Percentiles rank a stretch among this genome's conserved stretches.
These are phyloP conservation scores for Dasyurus viverrinus DNA, from an alignment of 2,113 vertebrate genomes.

Conservation along the genomic window DNA sequence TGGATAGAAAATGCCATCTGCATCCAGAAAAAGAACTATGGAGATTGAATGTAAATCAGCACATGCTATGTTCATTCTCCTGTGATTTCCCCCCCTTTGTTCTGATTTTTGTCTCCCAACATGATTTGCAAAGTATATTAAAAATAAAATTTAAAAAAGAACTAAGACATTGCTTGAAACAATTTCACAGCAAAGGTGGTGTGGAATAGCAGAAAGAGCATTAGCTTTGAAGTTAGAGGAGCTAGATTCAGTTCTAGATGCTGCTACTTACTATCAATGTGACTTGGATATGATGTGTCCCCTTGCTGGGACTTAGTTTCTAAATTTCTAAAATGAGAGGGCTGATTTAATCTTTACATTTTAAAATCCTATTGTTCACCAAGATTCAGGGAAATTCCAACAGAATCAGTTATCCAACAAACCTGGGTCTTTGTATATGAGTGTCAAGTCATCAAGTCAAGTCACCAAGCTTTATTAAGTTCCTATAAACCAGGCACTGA, in stretches of 20 bases:
- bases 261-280: background rate
- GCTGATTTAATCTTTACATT: background rate
- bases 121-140: no score
- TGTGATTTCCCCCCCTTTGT: no score
- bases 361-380: background rate
- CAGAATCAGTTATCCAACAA: background rate
- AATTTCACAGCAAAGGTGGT: background rate
- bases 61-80: no score
- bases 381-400: background rate
- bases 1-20: no score
- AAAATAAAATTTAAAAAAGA: background rate
- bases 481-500: background rate
- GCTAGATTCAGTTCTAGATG: background rate
- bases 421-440: background rate
- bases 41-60: no score
- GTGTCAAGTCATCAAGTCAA: background rate
- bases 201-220: background rate
- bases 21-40: no score
- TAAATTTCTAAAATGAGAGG: background rate
- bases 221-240: background rate
- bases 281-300: background rate
- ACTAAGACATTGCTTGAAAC: background rate
- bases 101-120: no score
- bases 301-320: background rate
- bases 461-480: background rate